Evolutionary conservation across 2,888 invertebrate species (phyloP).

Genomic region (Crossocerus cetratus): DNA sequence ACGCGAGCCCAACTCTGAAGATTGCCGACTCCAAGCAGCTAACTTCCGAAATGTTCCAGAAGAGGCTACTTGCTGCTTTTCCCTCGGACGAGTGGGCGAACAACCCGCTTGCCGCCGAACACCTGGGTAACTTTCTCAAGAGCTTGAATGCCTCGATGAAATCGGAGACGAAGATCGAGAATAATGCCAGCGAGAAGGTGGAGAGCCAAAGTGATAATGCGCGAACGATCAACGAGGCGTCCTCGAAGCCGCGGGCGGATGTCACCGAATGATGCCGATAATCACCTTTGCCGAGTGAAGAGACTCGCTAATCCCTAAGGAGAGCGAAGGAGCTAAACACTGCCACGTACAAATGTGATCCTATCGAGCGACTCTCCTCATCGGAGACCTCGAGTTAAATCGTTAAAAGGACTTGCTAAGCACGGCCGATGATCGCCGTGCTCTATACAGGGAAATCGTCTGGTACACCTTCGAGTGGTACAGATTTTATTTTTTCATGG

Average conservation of each 20-base stretch:
- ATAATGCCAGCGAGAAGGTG: constrained; percentile 23
- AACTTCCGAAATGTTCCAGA: constrained; percentile 62
- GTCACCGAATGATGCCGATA: constrained; percentile 29
- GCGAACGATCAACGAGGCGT: constrained; percentile 29
- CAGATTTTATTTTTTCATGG: constrained; percentile 56
- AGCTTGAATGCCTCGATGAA: constrained; percentile 59
- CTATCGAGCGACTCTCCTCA: constrained; percentile 20
- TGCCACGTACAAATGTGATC: constrained; percentile 31
- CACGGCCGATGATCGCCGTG: constrained; percentile 5
- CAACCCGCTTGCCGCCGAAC: constrained; percentile 61
- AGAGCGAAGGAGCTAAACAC: constrained; percentile 21
- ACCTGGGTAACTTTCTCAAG: constrained; percentile 64
- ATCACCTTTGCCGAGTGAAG: no score
- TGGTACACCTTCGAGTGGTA: constrained; percentile 24
- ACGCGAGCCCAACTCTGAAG: constrained; percentile 15
- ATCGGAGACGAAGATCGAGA: constrained; percentile 47
- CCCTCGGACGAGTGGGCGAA: constrained; percentile 66
- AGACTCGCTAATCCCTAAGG: no score
- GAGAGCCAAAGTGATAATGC: constrained; percentile 33
- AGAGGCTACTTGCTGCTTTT: constrained; percentile 62
- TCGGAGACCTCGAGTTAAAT: constrained; percentile 18
- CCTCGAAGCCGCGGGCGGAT: constrained; percentile 30
- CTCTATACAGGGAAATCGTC: constrained; percentile 39
- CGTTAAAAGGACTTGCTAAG: constrained; percentile 12
- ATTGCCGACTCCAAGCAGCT: constrained; percentile 43